Base-by-base conservation (phyloP, 2,888 invertebrate species). In the Lampropteryx suffumata region DNA sequence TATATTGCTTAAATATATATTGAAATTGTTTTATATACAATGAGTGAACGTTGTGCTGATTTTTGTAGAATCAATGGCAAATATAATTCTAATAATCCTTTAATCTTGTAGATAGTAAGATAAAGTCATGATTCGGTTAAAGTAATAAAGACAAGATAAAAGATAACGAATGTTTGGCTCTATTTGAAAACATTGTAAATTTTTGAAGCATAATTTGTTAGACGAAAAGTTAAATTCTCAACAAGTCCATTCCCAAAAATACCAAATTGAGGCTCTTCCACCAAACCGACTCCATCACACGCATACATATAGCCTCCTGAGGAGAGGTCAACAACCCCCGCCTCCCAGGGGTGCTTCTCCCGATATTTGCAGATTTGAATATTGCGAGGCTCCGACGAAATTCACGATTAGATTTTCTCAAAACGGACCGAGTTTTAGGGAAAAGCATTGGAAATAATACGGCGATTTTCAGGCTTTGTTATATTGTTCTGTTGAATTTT, bases 351-450 rank as follows among this genome's bases (percentile, higher is more conserved):
- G 53, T 55, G 58, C 39, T 58, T 67, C 74, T 74, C 76, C 78
- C 79, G 71, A 81, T 80, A 82, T 79, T 79, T 71, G 75, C 79
- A 76, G 81, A 84, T 85, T 83, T 85, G 84, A 86, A 86, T 87
- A 84, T 77, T 72, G 70, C 63, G 65, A 67, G 59, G 79, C 76
- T 76, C 76, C 73, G 61, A 52, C 74, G 72, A 76, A 77, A 76
- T 79, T 75, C 62, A 71, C 76, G 79, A 80, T 85, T 84, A 79
- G 71, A 81, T 79, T 81, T 79, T 76, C 78, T 70, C 69, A 67
- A 67, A 73, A 71, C 51, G 58, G 55, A 44, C 46, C 58, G 48
- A 53, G 48, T 34, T 47, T 46, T 35, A 53, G 63, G 48, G 50
- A 61, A 67, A 59, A 51, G 47, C 56, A 49, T 53, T 52, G 48